Base-by-base conservation (phyloP, 2,113 vertebrate species). In the Atlantisia rogersi region DNA sequence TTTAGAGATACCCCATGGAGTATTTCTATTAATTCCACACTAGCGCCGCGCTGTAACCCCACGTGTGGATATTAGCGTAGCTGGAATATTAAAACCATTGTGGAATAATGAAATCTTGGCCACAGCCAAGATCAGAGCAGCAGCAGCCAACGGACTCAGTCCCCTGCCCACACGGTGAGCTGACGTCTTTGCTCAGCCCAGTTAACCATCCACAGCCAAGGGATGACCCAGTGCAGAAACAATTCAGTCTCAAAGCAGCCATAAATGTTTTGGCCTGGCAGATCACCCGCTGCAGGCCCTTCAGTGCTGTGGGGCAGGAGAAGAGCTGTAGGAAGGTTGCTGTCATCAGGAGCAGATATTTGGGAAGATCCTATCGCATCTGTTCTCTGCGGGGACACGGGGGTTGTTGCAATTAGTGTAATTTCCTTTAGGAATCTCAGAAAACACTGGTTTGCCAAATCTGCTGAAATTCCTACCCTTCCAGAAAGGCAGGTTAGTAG, bases 401-500 rank as follows among this genome's bases (percentile, higher is more conserved):
- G 56, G 74, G 50, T 58, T 91, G 83, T 50, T 85, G 86, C 58
- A 95, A 86, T 70, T 82, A 92, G 55, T 69, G 63, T 79, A 82
- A 79, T 91, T 94, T 94, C 93, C 93, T 95, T 74, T n/a, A 91
- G 93, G 89, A 95, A 95, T 88, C 55, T 53, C 48, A 87, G 86
- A 82, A 95, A 93, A 92, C 81, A 94, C 62, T 7, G 12, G n/a
- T 88, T 79, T 69, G 90, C 91, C 53, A 65, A 86, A 92, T 60
- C 69, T 75, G 65, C 80, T 89, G 91, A 39, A 94, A 94, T 89
- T 92, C 95, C 90, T 91, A 94, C 86, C 67, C 77, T 92, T 94
- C 96, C 88, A 82, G 96, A 92, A 95, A 89, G 67, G 84, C 83
- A 92, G 70, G 96, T 91, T 94, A 88, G 77, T 67, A 58, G 84